These are phyloP conservation scores for Notodonta dromedarius DNA, from an alignment of 2,888 invertebrate genomes.

Conservation along the genomic window DNA sequence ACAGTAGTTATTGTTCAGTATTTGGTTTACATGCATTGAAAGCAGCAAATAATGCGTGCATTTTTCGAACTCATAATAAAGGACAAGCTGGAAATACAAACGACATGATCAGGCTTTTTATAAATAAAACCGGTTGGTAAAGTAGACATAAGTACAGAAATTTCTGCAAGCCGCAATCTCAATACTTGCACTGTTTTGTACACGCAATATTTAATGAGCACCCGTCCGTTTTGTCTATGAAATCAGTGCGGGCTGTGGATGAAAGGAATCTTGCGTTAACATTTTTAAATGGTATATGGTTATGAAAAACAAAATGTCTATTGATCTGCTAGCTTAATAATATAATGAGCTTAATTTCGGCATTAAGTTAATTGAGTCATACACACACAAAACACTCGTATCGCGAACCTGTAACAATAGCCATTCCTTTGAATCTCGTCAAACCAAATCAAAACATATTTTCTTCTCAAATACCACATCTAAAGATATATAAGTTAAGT, in stretches of 20 bases:
- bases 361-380: too few species aligned
- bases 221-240: neutral
- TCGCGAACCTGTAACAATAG: too few species aligned
- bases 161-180: neutral
- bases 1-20: too few species aligned
- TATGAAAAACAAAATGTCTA: too few species aligned
- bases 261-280: neutral
- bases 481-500: constrained; percentile 15
- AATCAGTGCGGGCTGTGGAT: neutral
- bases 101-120: too few species aligned
- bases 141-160: neutral
- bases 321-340: too few species aligned
- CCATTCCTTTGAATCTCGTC: neutral
- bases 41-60: too few species aligned
- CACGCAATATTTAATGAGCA: neutral
- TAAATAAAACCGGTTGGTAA: too few species aligned
- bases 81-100: too few species aligned
- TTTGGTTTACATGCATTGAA: too few species aligned
- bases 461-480: constrained; percentile 4
- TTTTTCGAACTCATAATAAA: too few species aligned
- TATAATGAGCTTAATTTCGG: neutral
- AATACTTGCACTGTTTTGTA: neutral
- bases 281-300: neutral
- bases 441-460: neutral
- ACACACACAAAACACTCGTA: too few species aligned